Percentiles rank a stretch among this genome's conserved stretches.
Evolutionary conservation across 1,140 invertebrate genomes (phyloP).

Genomic region (Notospermus geniculatus): DNA sequence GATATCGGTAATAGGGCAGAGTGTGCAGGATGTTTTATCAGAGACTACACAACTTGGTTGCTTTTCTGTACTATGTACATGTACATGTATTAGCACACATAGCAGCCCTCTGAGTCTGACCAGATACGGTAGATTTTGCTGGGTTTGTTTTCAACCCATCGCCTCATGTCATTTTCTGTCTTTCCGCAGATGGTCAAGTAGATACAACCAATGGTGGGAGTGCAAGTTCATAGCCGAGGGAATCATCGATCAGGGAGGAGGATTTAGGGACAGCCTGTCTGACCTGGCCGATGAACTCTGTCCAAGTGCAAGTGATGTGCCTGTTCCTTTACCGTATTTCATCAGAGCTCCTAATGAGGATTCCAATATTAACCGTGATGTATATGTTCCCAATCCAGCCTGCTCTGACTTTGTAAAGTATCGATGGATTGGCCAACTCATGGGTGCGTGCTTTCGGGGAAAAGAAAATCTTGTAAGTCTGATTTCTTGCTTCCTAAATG

Average conservation of each 20-base stretch:
- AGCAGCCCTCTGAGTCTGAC: too few species aligned
- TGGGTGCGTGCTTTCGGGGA: slow-evolving; percentile 54
- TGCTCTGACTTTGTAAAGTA: slow-evolving; percentile 49
- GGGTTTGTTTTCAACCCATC: not conserved
- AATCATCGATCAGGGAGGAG: slow-evolving; percentile 57
- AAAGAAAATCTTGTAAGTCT: slow-evolving; percentile 44
- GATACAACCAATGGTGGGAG: slow-evolving; percentile 56
- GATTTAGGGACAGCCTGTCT: slow-evolving; percentile 56
- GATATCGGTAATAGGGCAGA: not conserved
- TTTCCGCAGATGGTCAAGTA: slow-evolving; percentile 41
- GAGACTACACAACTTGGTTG: too few species aligned
- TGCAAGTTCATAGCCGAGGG: slow-evolving; percentile 56
- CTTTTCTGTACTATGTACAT: too few species aligned
- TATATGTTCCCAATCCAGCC: slow-evolving; percentile 49
- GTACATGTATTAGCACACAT: too few species aligned
- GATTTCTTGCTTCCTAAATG: too few species aligned
- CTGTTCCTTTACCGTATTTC: slow-evolving; percentile 50
- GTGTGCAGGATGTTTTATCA: too few species aligned
- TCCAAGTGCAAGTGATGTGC: slow-evolving; percentile 39
- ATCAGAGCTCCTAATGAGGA: slow-evolving; percentile 54
- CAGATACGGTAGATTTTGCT: too few species aligned
- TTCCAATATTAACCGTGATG: slow-evolving; percentile 50
- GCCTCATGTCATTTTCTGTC: slow-evolving; percentile 4
- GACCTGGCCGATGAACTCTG: slow-evolving; percentile 56
- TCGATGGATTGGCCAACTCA: slow-evolving; percentile 55